Percentiles rank a stretch among this genome's conserved stretches.
phyloP scores from a whole-genome alignment of 2,797 vertebrate genomes.

The Hirundo rustica region DNA sequence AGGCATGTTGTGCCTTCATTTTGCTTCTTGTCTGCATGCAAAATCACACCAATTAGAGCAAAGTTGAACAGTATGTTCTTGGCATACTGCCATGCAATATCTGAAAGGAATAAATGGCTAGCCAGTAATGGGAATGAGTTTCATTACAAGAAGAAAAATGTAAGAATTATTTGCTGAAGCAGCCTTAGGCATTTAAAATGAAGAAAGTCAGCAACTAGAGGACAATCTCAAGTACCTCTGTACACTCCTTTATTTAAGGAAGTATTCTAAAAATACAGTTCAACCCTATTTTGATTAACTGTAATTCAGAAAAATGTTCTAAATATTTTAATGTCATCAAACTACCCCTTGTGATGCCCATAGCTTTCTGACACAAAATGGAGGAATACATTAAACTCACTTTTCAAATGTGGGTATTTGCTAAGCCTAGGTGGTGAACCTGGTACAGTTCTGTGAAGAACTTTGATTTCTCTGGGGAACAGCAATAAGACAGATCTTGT shows the following conservation, averaged over 20 bases:
- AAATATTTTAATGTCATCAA: not conserved
- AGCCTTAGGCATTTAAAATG: not conserved
- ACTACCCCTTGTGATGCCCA: not conserved
- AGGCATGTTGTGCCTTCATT: constrained; percentile 27
- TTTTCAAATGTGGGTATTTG: not conserved
- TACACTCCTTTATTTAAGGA: not conserved
- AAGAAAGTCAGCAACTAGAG: constrained; percentile 13
- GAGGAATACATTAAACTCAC: not conserved
- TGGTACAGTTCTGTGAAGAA: not conserved
- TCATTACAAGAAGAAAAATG: constrained; percentile 8
- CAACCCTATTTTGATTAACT: not conserved
- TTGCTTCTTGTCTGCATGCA: constrained; percentile 38
- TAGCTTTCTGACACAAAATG: not conserved
- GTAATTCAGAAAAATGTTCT: not conserved
- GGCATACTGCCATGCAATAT: not conserved
- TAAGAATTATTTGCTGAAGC: constrained; percentile 17
- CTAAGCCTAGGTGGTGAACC: not conserved
- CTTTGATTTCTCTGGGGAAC: not conserved
- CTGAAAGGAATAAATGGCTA: constrained; percentile 32
- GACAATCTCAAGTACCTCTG: not conserved
- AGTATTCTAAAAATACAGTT: not conserved
- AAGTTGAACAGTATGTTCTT: constrained; percentile 42
- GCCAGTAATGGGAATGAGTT: constrained; percentile 4
- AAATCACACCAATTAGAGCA: constrained; percentile 50
- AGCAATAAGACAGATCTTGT: not conserved